A percentile compares a stretch with the other conserved stretches of the same genome.
phyloP scores from a whole-genome alignment of 2,888 invertebrate genomes.

The Lepidonotus clava region DNA sequence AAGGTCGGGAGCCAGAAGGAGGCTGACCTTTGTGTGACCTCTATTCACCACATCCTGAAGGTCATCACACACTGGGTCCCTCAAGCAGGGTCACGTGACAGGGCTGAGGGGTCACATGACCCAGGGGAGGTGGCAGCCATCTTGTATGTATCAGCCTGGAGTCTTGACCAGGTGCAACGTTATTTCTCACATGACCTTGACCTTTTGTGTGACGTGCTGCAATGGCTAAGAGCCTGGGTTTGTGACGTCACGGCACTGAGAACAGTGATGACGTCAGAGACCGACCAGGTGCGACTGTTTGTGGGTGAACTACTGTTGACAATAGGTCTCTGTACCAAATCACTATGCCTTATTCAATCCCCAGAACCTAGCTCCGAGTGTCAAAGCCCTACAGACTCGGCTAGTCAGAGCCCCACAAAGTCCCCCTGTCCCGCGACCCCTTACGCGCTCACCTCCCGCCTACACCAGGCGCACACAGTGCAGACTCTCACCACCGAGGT shows the following conservation, averaged over 20 bases:
- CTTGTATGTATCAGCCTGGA: background rate
- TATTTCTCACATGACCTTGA: background rate
- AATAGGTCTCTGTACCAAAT: background rate
- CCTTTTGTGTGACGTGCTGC: background rate
- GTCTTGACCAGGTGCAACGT: background rate
- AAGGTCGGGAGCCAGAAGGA: background rate
- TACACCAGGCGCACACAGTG: background rate
- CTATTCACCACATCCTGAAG: background rate
- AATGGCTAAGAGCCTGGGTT: constrained; percentile 9
- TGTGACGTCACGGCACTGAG: background rate
- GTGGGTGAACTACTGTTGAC: background rate
- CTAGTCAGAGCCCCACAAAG: too few species aligned
- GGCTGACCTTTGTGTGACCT: background rate
- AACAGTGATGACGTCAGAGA: background rate
- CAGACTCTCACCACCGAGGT: background rate
- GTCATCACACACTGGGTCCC: background rate
- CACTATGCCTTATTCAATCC: too few species aligned
- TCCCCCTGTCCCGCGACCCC: too few species aligned
- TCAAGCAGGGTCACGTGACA: background rate
- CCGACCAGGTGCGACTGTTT: background rate
- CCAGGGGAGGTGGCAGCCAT: background rate
- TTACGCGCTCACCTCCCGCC: background rate
- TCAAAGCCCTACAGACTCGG: too few species aligned
- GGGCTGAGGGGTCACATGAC: background rate
- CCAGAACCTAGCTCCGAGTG: too few species aligned